phyloP scores from a whole-genome alignment of 2,888 invertebrate species.

The Spodoptera picta region DNA sequence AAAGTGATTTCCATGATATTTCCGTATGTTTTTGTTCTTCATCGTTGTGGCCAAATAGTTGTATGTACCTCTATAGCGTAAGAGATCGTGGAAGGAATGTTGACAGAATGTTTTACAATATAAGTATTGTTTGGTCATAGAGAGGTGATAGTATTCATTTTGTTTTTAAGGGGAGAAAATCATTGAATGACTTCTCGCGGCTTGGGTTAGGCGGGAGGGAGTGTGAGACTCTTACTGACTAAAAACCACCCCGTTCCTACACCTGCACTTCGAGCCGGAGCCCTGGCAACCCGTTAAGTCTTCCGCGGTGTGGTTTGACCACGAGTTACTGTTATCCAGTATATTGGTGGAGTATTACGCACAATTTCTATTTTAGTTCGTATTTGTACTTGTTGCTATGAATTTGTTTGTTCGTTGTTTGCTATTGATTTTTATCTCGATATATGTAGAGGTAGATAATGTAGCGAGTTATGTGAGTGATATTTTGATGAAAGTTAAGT shows the following conservation, averaged over 20 bases:
- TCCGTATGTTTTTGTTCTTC: slow-evolving; percentile 43
- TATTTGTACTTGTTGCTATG: not conserved
- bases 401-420: not conserved
- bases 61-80: slow-evolving; percentile 51
- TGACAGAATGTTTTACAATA: slow-evolving; percentile 21
- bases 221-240: too few species aligned
- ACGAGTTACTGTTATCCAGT: not conserved
- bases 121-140: not conserved
- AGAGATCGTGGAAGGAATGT: slow-evolving; percentile 29
- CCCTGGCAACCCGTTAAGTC: too few species aligned
- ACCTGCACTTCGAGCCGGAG: too few species aligned
- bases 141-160: too few species aligned
- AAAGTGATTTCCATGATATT: slow-evolving; percentile 21
- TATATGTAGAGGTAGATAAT: not conserved
- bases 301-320: not conserved
- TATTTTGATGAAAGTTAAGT: too few species aligned
- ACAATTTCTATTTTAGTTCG: slow-evolving; percentile 7
- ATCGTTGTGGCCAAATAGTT: slow-evolving; percentile 62
- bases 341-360: not conserved
- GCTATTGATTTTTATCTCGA: too few species aligned
- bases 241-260: too few species aligned
- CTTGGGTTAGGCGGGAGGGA: too few species aligned
- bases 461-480: too few species aligned
- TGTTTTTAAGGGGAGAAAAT: too few species aligned
- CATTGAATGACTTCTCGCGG: too few species aligned